Evolutionary conservation across 2,113 vertebrate species (phyloP).

Genomic region (Pristiophorus japonicus): DNA sequence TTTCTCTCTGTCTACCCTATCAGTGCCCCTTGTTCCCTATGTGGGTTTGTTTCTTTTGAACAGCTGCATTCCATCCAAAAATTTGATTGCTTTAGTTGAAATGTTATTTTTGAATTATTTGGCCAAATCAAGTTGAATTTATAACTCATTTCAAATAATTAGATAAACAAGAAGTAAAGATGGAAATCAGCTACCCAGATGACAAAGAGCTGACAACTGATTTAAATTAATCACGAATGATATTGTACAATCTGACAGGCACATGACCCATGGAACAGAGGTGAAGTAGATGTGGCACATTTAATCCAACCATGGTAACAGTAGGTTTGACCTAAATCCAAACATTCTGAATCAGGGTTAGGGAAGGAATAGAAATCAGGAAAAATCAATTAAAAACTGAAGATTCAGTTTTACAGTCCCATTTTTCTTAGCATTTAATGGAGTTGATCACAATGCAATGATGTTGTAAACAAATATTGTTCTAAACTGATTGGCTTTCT

Average conservation of each 20-base stretch:
- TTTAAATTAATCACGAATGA: background rate
- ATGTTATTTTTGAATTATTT: background rate
- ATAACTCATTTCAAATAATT: conserved; percentile 13
- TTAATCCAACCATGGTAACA: background rate
- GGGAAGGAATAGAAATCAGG: background rate
- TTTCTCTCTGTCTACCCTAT: background rate
- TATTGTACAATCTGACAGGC: background rate
- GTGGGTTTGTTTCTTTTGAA: background rate
- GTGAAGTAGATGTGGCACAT: background rate
- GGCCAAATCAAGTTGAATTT: conserved; percentile 23
- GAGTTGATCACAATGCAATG: background rate
- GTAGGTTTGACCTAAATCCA: background rate
- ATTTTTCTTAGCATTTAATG: background rate
- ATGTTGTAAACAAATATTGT: background rate
- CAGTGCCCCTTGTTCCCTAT: background rate
- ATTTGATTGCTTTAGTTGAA: background rate
- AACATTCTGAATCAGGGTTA: background rate
- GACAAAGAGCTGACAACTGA: conserved; percentile 5
- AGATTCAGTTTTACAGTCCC: background rate
- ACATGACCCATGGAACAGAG: background rate
- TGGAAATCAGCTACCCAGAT: background rate
- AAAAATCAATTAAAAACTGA: background rate
- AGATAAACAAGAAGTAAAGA: background rate
- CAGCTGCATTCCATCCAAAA: background rate
- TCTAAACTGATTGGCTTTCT: background rate